Evolutionary conservation across 1,140 invertebrate species (phyloP), one percentile per base, ranked within the genome.

Genomic region (Meloidogyne chitwoodi): DNA sequence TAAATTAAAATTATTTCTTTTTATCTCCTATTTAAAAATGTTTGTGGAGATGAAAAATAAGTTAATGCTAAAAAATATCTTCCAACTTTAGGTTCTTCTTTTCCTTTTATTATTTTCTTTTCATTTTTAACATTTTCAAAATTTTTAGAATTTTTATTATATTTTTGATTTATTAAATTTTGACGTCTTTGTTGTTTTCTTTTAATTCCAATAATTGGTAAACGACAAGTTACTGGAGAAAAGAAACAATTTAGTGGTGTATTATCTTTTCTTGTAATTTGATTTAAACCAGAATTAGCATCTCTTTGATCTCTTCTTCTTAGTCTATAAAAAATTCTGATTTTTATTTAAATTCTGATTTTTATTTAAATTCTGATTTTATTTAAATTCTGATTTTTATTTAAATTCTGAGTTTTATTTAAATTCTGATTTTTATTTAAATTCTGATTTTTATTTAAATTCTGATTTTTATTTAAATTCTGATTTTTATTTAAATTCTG

Each of bases 221-320:
- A 38, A 63, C 64, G 71, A 64, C 71, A 73, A 16, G 61, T 56
- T n/a, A 73, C 64, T n/a, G 71, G 71, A 16, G 71, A 73, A 34
- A 73, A 64, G 24, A 73, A 73, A 31, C 71, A 73, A 31, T 73
- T 73, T 4, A 31, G 56, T 14, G 48, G 19, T n/a, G 10, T 56
- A 48, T 19, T 48, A 19, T 16, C 12, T 8, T 8, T 22, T 56
- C 3, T 56, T 8, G 6, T 1, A 56, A 56, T n/a, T 56, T 56
- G 48, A n/a, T 56, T 4, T n/a, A 56, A n/a, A 56, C 4, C 48
- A 56, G 19, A 56, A 56, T 56, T 56, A 56, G 10, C 10, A 56
- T 56, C 10, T 56, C n/a, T 19, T 56, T 56, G 19, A 8, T 56
- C 48, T 8, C n/a, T 56, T 8, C n/a, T 56, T 56, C n/a, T 56